Evolutionary conservation across 1,140 invertebrate species (phyloP), one percentile per base, ranked within the genome.

Genomic region (Cydia splendana): DNA sequence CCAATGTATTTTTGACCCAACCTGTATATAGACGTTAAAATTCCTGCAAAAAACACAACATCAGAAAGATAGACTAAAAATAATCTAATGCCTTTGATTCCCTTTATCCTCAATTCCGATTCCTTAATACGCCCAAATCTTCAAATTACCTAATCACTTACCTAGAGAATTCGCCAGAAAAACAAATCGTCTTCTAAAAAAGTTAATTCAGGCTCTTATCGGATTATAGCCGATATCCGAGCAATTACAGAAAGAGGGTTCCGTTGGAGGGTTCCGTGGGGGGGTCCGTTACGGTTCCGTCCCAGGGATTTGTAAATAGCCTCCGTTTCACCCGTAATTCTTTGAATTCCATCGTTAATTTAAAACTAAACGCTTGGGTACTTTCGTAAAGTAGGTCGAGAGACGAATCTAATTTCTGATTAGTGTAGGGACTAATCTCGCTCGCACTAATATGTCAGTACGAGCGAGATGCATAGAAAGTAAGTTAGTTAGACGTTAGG

Each of bases 151-250:
- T 71, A 71, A 71, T 38, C 30, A 67, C 65, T 67, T 67, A 38
- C 67, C 67, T 38, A 71, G 67, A 71, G 10, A 71, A 45, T 18
- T 28, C 38, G 67, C 12, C 34, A 71, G 34, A 38, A 71, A 71
- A 71, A 71, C 67, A 71, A 38, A 71, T 18, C n/a, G 38, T 15
- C 34, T 13, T 7, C 24, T 71, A 71, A 71, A 71, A 62, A 71
- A 71, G 67, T 18, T 71, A 71, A 71, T 71, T 71, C 77, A 73
- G 74, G 75, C 71, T 82, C 80, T 82, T 82, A 78, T 82, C 65
- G 79, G 78, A 80, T 83, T 82, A 80, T 81, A 81, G 78, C 80
- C 82, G 79, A 83, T 83, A 81, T 79, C 80, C 78, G 71, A 71
- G 65, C 65, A 77, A 77, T 77, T 77, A 77, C 76, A 73, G 69